These are phyloP conservation scores for Rallus limicola DNA, from an alignment of 2,113 vertebrate genomes.

Conservation along the genomic window DNA sequence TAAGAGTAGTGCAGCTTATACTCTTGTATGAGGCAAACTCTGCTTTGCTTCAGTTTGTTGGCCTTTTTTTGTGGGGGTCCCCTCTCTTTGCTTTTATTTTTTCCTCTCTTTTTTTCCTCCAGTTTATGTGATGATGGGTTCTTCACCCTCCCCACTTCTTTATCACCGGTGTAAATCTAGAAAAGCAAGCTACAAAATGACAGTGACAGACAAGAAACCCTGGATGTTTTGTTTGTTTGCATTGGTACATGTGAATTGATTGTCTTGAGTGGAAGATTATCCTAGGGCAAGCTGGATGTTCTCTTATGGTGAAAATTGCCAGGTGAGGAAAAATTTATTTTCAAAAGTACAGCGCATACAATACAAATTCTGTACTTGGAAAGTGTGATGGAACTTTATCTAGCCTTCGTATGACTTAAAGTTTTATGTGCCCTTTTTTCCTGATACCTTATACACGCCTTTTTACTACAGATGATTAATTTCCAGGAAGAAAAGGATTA, in stretches of 20 bases:
- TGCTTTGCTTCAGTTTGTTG: not conserved
- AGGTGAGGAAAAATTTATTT: not conserved
- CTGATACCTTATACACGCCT: not conserved
- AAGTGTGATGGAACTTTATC: not conserved
- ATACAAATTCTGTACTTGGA: not conserved
- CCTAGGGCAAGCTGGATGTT: not conserved
- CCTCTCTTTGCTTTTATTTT: no score
- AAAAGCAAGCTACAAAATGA: not conserved
- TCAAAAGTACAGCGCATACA: not conserved
- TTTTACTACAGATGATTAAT: not conserved
- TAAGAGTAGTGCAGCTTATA: not conserved
- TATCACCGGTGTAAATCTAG: not conserved
- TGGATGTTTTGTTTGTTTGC: not conserved
- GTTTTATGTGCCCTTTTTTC: not conserved
- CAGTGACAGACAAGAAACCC: not conserved
- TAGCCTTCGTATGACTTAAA: not conserved
- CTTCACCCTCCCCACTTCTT: not conserved
- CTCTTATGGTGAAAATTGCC: not conserved
- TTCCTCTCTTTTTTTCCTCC: not conserved
- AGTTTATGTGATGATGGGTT: not conserved
- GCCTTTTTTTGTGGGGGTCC: not conserved
- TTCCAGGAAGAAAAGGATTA: not conserved
- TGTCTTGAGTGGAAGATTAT: not conserved
- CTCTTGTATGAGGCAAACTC: not conserved
- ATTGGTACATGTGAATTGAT: not conserved